Percentiles rank a stretch among this genome's conserved stretches.
phyloP scores from a whole-genome alignment of 2,888 invertebrate species.

The Ectemnius lituratus region DNA sequence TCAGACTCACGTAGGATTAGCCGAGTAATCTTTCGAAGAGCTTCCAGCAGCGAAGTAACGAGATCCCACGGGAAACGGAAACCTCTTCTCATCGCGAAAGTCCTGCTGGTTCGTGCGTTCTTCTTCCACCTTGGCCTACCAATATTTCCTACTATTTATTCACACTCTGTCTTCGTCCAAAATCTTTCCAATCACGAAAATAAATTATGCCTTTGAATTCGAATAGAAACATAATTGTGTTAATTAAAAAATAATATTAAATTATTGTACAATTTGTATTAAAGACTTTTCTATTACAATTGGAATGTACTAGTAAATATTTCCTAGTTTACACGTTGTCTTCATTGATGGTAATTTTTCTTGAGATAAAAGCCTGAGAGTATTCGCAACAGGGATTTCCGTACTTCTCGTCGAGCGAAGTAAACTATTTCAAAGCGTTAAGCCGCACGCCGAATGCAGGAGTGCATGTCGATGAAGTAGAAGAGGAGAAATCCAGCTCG shows the following conservation, averaged over 20 bases:
- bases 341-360: too few relatives aligned
- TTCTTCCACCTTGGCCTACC: constrained; percentile 7
- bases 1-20: constrained; percentile 54
- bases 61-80: constrained; percentile 56
- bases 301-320: too few relatives aligned
- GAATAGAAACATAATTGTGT: not conserved
- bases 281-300: too few relatives aligned
- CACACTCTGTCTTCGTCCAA: constrained; percentile 6
- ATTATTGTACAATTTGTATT: too few relatives aligned
- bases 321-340: too few relatives aligned
- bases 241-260: too few relatives aligned
- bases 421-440: constrained; percentile 48
- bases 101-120: constrained; percentile 35
- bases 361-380: too few relatives aligned
- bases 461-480: constrained; percentile 23
- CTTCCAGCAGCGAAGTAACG: constrained; percentile 55
- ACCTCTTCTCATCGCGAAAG: constrained; percentile 60
- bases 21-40: constrained; percentile 61
- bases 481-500: constrained; percentile 10
- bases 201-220: constrained; percentile 29
- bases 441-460: constrained; percentile 25
- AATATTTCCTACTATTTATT: not conserved
- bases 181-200: not conserved
- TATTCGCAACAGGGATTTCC: too few relatives aligned
- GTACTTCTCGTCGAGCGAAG: constrained; percentile 24